Evolutionary conservation across 2,797 vertebrate genomes (phyloP).

Genomic region (Cuculus canorus): DNA sequence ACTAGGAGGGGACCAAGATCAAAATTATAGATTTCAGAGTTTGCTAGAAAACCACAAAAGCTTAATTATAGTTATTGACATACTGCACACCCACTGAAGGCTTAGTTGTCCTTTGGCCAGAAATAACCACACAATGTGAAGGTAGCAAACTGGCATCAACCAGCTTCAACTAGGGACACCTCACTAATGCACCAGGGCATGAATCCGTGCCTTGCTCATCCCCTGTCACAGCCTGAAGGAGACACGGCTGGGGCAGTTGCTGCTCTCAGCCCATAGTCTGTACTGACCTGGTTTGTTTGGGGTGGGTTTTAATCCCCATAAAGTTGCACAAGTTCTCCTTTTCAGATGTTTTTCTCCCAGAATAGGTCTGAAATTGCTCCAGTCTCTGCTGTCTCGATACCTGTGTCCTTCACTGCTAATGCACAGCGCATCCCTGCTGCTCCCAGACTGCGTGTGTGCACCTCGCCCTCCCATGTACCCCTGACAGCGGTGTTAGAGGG

Average conservation of each 20-base stretch:
- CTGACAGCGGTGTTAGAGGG: fast-evolving
- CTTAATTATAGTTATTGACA: slow-evolving; percentile 60
- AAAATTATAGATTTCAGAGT: slow-evolving; percentile 56
- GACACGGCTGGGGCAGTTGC: fast-evolving
- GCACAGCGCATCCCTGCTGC: background rate
- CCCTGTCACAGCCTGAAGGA: background rate
- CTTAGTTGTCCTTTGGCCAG: slow-evolving; percentile 19
- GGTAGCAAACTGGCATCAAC: slow-evolving; percentile 16
- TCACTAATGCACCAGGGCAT: background rate
- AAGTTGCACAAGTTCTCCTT: background rate
- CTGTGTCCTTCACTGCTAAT: fast-evolving
- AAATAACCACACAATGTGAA: slow-evolving; percentile 38
- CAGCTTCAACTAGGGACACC: background rate
- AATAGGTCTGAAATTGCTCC: background rate
- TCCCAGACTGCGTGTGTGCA: fast-evolving
- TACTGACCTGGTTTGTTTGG: background rate
- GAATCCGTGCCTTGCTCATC: background rate
- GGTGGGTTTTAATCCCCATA: background rate
- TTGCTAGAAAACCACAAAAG: slow-evolving; percentile 26
- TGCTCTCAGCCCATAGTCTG: background rate
- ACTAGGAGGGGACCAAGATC: background rate
- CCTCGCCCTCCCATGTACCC: background rate
- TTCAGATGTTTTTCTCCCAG: background rate
- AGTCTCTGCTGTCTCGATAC: fast-evolving
- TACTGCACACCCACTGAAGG: slow-evolving; percentile 46